Base-by-base conservation (phyloP, 2,797 vertebrate genomes). In the Girardinus metallicus region DNA sequence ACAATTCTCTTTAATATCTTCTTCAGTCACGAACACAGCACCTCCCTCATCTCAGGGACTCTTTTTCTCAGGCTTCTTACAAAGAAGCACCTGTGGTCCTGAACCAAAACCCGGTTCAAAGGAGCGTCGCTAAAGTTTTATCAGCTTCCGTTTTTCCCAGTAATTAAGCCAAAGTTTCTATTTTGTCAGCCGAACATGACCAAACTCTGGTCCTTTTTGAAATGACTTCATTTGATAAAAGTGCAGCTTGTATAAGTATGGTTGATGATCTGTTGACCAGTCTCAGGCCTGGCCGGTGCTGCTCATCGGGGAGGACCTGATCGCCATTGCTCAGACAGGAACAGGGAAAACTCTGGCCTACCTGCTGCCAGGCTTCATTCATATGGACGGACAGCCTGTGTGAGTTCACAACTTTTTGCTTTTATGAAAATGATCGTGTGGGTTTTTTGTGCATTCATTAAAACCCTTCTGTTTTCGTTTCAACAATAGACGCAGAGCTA, bases 271-370 rank as follows among this genome's bases (percentile, higher is more conserved):
- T 76, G 29, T 75, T 1, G 36, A 1, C n/a, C 85, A 99, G 99
- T 97, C 97, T 15, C 98, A 99, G 90, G 97, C 97, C 0, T 99
- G 99, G 99, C 99, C 99, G 0, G 95, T 99, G 85, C 84, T 97
- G 83, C 95, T 99, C 3, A 96, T 96, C 76, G 99, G 98, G 75
- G 94, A 96, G 80, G 98, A 99, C 94, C 94, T 99, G 75, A 99
- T 99, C 86, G 98, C 97, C 74, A 98, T 99, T 55, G 98, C 98
- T 60, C 98, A 99, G 91, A 99, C 98, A 0, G 99, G 98, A 84
- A 99, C 98, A 0, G 98, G 99, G 73, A 99, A 99, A 93, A 99
- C 98, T 0, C 86, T 99, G 81, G 96, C 97, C 2, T 99, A 99
- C 91, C 94, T 99, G 86, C 95, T 99, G 87, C 99, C 98, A 26